These are phyloP conservation scores for Neosilurus mollespiculum DNA, from an alignment of 2,797 vertebrate genomes.

Conservation along the genomic window DNA sequence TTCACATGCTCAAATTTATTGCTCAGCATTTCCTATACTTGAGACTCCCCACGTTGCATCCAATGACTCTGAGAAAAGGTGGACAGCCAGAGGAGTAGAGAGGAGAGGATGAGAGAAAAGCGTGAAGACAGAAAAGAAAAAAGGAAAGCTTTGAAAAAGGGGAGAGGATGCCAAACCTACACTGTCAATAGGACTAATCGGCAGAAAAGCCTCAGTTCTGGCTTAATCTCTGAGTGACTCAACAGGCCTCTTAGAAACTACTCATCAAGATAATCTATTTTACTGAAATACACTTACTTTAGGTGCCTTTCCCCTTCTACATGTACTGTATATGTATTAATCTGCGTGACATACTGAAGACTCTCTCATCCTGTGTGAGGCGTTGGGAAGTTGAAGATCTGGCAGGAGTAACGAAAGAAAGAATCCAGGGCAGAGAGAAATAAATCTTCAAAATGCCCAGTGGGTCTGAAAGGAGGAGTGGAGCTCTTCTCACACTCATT, in stretches of 20 bases:
- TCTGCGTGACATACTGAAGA: slow-evolving; percentile 47
- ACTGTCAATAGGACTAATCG: slow-evolving; percentile 1
- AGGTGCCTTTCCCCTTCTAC: background rate
- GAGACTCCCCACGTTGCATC: slow-evolving; percentile 81
- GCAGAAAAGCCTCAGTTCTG: background rate
- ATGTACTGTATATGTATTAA: slow-evolving; percentile 8
- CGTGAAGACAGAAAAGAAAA: background rate
- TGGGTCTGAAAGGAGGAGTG: slow-evolving; percentile 58
- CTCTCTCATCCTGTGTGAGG: slow-evolving; percentile 54
- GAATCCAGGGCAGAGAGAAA: slow-evolving; percentile 42
- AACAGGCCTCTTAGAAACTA: slow-evolving; percentile 13
- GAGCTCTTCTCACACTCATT: slow-evolving; percentile 57
- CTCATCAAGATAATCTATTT: slow-evolving; percentile 22
- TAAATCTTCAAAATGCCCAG: slow-evolving; percentile 58
- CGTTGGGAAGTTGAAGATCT: slow-evolving; percentile 33
- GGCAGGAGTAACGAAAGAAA: slow-evolving; percentile 33
- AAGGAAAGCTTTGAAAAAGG: slow-evolving; percentile 14
- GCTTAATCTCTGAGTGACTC: background rate
- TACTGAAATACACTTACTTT: slow-evolving; percentile 58
- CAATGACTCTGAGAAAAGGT: slow-evolving; percentile 42
- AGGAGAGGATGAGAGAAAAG: background rate
- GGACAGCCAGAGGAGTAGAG: background rate
- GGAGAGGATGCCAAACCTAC: background rate
- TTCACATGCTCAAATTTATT: slow-evolving; percentile 78
- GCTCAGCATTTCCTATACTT: slow-evolving; percentile 74